Percentiles rank a stretch among this genome's conserved stretches.
Conservation (phyloP, 1,140 invertebrate genomes). For the Neoseiulus cucumeris region DNA sequence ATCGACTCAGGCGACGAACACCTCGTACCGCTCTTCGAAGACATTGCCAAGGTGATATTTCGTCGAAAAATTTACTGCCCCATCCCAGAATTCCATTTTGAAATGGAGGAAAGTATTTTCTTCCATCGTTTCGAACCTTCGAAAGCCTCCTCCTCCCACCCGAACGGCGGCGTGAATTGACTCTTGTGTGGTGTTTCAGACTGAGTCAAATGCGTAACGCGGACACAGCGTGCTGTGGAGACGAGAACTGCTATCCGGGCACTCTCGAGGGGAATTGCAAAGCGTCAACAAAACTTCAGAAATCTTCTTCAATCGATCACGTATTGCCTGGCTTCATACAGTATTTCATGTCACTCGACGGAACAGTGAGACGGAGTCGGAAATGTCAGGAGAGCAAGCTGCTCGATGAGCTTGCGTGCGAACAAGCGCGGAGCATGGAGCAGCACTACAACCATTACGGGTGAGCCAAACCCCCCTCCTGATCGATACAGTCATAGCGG, state of each 20-base stretch:
- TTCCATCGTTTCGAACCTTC: too few species aligned
- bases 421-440: conserved; percentile 7
- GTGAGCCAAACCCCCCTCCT: neutral
- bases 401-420: neutral
- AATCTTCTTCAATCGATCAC: conserved; percentile 1
- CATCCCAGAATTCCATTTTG: too few species aligned
- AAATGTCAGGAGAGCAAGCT: conserved; percentile 2
- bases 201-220: neutral
- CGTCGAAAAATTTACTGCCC: too few species aligned
- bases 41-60: conserved; percentile 1
- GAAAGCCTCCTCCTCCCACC: too few species aligned
- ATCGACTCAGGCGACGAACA: neutral
- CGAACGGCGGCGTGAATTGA: too few species aligned
- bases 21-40: neutral
- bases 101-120: too few species aligned
- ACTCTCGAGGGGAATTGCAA: neutral
- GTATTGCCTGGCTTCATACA: conserved; percentile 2
- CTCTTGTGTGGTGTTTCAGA: neutral
- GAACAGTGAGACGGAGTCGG: neutral
- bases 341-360: conserved; percentile 2
- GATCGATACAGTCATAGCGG: too few species aligned
- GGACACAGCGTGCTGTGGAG: neutral
- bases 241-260: neutral
- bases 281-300: neutral
- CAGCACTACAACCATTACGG: conserved; percentile 9